Conservation (phyloP, 2,888 invertebrate genomes). For the Pantelozetes paolii region DNA sequence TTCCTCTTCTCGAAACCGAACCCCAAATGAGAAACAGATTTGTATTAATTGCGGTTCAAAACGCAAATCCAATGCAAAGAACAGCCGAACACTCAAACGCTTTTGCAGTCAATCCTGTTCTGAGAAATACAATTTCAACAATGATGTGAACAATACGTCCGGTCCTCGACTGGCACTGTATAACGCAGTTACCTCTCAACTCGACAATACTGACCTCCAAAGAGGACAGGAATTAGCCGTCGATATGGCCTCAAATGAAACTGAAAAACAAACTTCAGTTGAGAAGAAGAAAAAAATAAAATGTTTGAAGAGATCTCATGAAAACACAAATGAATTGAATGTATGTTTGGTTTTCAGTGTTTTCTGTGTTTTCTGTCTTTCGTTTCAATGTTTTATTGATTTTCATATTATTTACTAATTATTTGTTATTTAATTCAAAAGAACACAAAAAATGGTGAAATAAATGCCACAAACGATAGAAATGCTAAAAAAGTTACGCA, state of each 20-base stretch:
- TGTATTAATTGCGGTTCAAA: constrained; percentile 67
- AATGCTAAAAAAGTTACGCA: too few relatives aligned
- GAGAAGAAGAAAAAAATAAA: constrained; percentile 10
- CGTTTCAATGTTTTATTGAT: constrained; percentile 45
- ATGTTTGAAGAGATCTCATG: not conserved
- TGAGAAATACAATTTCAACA: constrained; percentile 55
- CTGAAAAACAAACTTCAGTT: not conserved
- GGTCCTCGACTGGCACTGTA: not conserved
- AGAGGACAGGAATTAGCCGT: constrained; percentile 5
- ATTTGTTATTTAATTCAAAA: not conserved
- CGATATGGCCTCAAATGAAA: not conserved
- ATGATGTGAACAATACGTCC: not conserved
- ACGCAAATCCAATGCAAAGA: constrained; percentile 63
- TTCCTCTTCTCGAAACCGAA: not conserved
- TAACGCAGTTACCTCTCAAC: constrained; percentile 2
- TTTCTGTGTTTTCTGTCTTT: too few relatives aligned
- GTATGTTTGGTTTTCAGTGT: not conserved
- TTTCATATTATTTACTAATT: not conserved
- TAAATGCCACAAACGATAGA: not conserved
- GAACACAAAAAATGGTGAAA: not conserved
- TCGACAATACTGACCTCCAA: not conserved
- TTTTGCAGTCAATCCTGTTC: constrained; percentile 68
- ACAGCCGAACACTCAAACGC: constrained; percentile 63
- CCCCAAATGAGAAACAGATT: not conserved
- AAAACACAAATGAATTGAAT: not conserved